A percentile compares a stretch with the other conserved stretches of the same genome.
Evolutionary conservation across 1,140 invertebrate genomes (phyloP).

Genomic region (Littorina saxatilis): DNA sequence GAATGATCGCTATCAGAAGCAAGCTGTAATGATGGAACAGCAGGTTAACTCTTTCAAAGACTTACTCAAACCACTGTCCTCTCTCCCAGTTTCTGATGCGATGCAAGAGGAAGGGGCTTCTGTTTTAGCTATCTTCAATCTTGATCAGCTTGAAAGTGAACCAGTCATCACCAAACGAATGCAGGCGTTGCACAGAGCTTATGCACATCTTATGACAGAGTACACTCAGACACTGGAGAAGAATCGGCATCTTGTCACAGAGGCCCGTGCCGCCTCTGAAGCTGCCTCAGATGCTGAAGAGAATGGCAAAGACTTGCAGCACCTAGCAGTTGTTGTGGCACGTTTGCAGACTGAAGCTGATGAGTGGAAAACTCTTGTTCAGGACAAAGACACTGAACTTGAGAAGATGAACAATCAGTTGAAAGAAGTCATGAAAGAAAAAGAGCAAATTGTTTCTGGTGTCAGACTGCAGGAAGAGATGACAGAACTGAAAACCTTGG

Average conservation of each 20-base stretch:
- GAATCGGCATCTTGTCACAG: background rate
- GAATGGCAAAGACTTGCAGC: background rate
- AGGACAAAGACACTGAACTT: slow-evolving; percentile 21
- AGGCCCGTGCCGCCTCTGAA: background rate
- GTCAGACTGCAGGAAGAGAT: slow-evolving; percentile 11
- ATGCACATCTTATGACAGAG: slow-evolving; percentile 10
- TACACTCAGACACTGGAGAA: background rate
- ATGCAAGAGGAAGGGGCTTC: too few relatives aligned
- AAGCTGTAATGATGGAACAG: background rate
- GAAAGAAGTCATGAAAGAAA: slow-evolving; percentile 25
- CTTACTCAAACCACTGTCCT: background rate
- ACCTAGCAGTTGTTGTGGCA: slow-evolving; percentile 1
- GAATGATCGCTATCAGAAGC: slow-evolving; percentile 1
- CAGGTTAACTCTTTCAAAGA: slow-evolving; percentile 23
- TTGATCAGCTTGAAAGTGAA: too few relatives aligned
- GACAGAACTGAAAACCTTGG: slow-evolving; percentile 11
- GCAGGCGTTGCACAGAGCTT: background rate
- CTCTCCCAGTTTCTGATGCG: too few relatives aligned
- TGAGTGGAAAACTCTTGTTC: background rate
- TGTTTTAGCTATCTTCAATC: too few relatives aligned
- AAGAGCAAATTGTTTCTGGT: background rate
- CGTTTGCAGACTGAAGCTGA: slow-evolving; percentile 23
- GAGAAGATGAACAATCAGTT: slow-evolving; percentile 14
- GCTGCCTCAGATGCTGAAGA: background rate
- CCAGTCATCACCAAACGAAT: background rate